Conservation (phyloP, 1,140 invertebrate genomes). For the Macrosteles quadrilineatus region DNA sequence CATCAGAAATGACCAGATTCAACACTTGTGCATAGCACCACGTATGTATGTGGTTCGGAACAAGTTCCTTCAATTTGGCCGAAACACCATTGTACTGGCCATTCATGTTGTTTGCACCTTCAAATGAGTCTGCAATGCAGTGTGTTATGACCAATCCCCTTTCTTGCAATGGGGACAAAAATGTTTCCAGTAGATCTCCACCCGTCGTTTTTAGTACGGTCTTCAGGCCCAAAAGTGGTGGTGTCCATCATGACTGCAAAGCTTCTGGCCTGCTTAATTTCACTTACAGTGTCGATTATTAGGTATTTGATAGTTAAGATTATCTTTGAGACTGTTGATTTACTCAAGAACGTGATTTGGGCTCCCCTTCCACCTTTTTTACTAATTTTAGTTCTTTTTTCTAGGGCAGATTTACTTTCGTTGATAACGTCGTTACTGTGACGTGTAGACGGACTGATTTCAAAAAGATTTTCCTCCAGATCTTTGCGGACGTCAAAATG, state of each 20-base stretch:
- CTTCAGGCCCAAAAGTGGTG: neutral
- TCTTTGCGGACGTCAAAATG: too few species aligned
- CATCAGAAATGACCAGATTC: conserved; percentile 11
- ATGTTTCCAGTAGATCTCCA: neutral
- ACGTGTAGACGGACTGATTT: too few species aligned
- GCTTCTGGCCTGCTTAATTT: neutral
- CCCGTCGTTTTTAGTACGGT: neutral
- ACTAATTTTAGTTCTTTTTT: too few species aligned
- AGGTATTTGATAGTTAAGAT: neutral
- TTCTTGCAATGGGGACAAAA: neutral
- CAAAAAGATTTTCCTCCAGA: too few species aligned
- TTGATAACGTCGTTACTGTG: too few species aligned
- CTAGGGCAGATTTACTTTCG: too few species aligned
- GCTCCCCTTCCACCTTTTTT: neutral
- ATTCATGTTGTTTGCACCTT: conserved; percentile 13
- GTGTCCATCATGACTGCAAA: too few species aligned
- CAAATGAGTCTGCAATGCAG: neutral
- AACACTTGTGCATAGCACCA: conserved; percentile 1
- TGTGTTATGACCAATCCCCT: neutral
- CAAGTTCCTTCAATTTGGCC: neutral
- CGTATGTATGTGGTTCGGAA: conserved; percentile 16
- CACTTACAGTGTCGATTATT: neutral
- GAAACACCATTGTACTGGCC: conserved; percentile 22
- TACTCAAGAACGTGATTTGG: neutral
- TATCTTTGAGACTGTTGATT: neutral